These are phyloP conservation scores for Rhopalosiphum padi DNA, from an alignment of 1,140 invertebrate species.

Conservation along the genomic window DNA sequence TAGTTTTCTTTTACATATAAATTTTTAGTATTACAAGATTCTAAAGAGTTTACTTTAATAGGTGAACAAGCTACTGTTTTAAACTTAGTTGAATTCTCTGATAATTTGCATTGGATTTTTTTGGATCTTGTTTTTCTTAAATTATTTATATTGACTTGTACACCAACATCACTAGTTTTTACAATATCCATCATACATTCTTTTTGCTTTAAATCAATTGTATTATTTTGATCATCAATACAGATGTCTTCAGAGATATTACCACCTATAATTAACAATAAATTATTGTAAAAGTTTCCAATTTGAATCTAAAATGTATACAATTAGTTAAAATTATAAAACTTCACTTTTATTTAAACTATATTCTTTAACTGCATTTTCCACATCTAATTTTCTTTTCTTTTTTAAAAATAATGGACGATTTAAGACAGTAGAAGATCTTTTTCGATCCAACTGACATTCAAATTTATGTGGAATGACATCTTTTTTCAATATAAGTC, in stretches of 20 bases:
- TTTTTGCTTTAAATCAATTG: neutral
- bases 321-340: neutral
- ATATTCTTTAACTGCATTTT: neutral
- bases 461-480: neutral
- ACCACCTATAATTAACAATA: neutral
- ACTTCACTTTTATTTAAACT: neutral
- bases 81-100: neutral
- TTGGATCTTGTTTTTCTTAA: neutral
- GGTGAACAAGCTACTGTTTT: neutral
- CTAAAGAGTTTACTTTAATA: neutral
- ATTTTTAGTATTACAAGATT: neutral
- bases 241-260: neutral
- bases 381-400: neutral
- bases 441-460: neutral
- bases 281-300: neutral
- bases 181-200: neutral
- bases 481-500: neutral
- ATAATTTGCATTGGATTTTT: neutral
- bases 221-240: slow-evolving; percentile 3
- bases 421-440: neutral
- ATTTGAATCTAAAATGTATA: neutral
- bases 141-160: neutral
- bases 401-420: neutral
- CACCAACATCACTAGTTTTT: neutral
- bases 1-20: neutral